These are phyloP conservation scores for Rhopilema esculentum DNA, from an alignment of 30 jellyfish, hydroid and myxozoan genomes.

Conservation along the genomic window DNA sequence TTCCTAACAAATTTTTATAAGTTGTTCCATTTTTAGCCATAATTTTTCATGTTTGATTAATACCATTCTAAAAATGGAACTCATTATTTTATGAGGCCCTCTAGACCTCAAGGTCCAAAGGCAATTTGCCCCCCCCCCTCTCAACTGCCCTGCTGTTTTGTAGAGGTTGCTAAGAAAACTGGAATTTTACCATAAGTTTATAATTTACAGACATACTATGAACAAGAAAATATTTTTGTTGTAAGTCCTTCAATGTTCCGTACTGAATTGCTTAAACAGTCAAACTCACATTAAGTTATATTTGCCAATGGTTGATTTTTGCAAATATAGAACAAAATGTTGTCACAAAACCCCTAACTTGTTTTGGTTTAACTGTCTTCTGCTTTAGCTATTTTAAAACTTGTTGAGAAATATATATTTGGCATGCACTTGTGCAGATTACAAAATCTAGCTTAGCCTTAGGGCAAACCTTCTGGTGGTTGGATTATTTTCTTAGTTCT, in stretches of 20 bases:
- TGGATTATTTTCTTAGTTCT: conserved; percentile 21
- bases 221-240: conserved; percentile 10
- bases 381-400: conserved; percentile 13
- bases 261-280: conserved; percentile 29
- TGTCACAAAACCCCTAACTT: background rate
- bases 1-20: background rate
- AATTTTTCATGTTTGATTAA: background rate
- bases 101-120: background rate
- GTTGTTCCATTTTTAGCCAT: background rate
- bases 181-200: conserved; percentile 3
- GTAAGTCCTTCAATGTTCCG: conserved; percentile 8
- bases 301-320: conserved; percentile 16
- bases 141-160: conserved; percentile 3
- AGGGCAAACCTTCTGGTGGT: conserved; percentile 14
- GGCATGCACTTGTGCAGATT: conserved; percentile 16
- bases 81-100: background rate
- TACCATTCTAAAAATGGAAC: background rate
- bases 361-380: background rate
- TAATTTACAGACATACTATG: background rate
- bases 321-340: conserved; percentile 9
- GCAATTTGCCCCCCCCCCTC: background rate
- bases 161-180: conserved; percentile 14
- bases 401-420: conserved; percentile 8
- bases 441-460: conserved; percentile 12
- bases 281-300: conserved; percentile 2